Evolutionary conservation across 1,140 invertebrate genomes (phyloP), one percentile per base, ranked within the genome.

Genomic region (Bombus confusus): DNA sequence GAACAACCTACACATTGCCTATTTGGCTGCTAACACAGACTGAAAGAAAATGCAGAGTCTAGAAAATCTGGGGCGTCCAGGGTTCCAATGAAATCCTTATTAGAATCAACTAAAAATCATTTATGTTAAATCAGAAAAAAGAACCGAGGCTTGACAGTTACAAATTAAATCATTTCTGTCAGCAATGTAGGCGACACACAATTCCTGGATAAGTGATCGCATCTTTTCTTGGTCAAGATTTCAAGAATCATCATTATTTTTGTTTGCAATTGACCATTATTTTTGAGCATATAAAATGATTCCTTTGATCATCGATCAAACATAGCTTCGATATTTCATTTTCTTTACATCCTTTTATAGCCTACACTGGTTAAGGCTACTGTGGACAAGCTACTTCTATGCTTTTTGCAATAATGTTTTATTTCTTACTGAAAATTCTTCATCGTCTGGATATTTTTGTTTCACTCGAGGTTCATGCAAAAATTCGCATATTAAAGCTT

Each of bases 1-100:
- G 90, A 92, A 93, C 92, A 92, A 92, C 93, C 93, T 94, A 94
- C 91, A 92, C 91, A 94, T 86, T 81, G 81, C 93, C 93, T 94
- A 93, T 91, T 91, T 86, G 92, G 89, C 85, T 91, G 91, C 93
- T 95, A 95, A 95, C 92, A 94, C 88, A 92, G 88, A 94, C 90
- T 93, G 92, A 91, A 93, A 93, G 91, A 86, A 87, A 80, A 87
- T 86, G 90, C 91, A 92, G 89, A 86, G 89, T 89, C 91, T 87
- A 88, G 91, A 94, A 85, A 93, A 93, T 94, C 93, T 92, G 92
- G 88, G 92, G 91, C 87, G 83, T 91, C 81, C 22, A 78, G 37
- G 66, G 25, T 77, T 85, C 15, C 18, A 47, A 43, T 9, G 15
- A 64, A 77, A 15, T 4, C 15, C 12, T 57, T 9, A 57, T 25